A percentile compares a stretch with the other conserved stretches of the same genome.
These are phyloP conservation scores for Dasypolia templi DNA, from an alignment of 2,888 invertebrate species.

Conservation along the genomic window DNA sequence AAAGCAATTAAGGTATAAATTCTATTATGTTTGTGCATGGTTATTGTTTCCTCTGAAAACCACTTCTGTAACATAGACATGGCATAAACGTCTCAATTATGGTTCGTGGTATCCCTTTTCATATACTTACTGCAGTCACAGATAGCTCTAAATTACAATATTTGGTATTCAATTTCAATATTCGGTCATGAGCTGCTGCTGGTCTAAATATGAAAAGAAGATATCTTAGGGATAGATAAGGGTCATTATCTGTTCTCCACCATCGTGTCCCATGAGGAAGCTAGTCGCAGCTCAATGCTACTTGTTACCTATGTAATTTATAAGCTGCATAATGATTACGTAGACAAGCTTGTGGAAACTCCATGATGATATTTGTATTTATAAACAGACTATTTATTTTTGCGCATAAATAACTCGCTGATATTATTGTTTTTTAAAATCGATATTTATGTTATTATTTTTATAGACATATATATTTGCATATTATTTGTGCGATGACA, in stretches of 20 bases:
- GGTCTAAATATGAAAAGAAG: neutral
- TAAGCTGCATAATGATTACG: neutral
- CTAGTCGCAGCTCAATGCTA: neutral
- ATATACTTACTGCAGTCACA: neutral
- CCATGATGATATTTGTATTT: constrained; percentile 29
- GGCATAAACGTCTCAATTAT: constrained; percentile 13
- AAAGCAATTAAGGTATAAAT: constrained; percentile 17
- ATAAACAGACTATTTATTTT: constrained; percentile 41
- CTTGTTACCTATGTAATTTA: neutral
- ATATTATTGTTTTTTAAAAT: constrained; percentile 31
- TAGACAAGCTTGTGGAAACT: constrained; percentile 1
- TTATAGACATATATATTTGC: constrained; percentile 6
- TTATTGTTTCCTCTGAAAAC: constrained; percentile 18
- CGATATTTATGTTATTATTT: constrained; percentile 13
- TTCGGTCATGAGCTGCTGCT: neutral
- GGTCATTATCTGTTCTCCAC: neutral
- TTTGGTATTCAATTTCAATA: neutral
- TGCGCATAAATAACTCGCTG: constrained; percentile 34
- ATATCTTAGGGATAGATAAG: neutral
- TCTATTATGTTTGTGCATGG: constrained; percentile 14
- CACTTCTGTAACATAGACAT: neutral
- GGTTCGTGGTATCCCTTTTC: neutral
- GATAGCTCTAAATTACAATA: neutral
- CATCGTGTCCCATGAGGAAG: neutral
- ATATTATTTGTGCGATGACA: constrained; percentile 18